These are phyloP conservation scores for Eudyptes chrysolophus DNA, from an alignment of 2,113 vertebrate genomes.

Conservation along the genomic window DNA sequence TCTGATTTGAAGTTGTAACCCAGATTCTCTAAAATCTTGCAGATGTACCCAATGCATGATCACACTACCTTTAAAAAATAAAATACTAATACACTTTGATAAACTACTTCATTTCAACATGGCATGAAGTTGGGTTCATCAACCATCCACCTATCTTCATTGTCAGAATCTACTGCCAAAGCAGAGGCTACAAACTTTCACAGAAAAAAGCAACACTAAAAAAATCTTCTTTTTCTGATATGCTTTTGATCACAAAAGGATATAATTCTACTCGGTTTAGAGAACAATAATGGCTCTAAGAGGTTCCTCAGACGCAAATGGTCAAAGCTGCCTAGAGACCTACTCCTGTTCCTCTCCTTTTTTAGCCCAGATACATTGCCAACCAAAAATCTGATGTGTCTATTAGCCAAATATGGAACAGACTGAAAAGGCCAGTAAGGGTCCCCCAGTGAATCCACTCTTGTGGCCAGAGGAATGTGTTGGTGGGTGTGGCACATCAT, in stretches of 20 bases:
- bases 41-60: not conserved
- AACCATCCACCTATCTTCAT: not conserved
- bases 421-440: constrained; percentile 5
- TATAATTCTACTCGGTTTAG: not conserved
- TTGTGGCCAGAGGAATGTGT: not conserved
- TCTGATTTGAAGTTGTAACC: constrained; percentile 10
- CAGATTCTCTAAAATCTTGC: constrained; percentile 10
- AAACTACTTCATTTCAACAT: constrained; percentile 24
- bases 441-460: not conserved
- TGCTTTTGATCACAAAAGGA: not conserved
- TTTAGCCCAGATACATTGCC: not conserved
- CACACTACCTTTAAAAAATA: not conserved
- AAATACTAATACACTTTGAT: not conserved
- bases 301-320: not conserved
- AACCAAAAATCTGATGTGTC: constrained; percentile 16
- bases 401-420: constrained; percentile 25
- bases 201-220: not conserved
- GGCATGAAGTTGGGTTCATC: not conserved
- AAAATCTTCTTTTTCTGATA: not conserved
- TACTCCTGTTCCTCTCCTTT: not conserved
- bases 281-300: not conserved
- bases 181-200: not conserved
- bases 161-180: not conserved
- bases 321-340: not conserved
- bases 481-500: not conserved